Percentiles rank a stretch among this genome's conserved stretches.
Conservation (phyloP, 2,797 vertebrate genomes). For the Macropus fuliginosus region DNA sequence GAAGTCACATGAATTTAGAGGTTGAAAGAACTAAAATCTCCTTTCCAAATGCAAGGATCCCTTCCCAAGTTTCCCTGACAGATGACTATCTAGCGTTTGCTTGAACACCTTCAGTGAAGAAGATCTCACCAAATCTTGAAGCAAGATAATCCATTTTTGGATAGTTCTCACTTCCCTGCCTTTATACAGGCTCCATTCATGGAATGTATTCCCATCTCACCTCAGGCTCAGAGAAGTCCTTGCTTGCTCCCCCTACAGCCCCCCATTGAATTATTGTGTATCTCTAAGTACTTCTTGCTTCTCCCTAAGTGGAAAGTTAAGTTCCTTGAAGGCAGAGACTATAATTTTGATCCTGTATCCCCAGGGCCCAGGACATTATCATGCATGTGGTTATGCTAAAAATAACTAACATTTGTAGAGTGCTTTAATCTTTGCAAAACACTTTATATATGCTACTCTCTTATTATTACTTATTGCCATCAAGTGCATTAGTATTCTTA, state of each 20-base stretch:
- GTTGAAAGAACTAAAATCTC: not conserved
- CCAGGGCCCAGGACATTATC: no score
- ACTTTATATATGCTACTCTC: no score
- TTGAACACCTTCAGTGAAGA: not conserved
- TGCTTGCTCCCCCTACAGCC: no score
- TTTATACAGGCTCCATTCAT: not conserved
- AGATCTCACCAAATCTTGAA: not conserved
- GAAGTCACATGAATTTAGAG: not conserved
- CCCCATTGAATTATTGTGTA: no score
- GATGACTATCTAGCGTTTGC: not conserved
- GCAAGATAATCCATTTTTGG: not conserved
- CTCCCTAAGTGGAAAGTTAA: no score
- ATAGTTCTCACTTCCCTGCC: constrained; percentile 9
- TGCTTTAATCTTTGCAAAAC: no score
- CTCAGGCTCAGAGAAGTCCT: not conserved
- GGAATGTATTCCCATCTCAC: not conserved
- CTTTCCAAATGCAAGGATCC: not conserved
- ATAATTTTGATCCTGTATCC: no score
- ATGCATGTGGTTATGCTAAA: no score
- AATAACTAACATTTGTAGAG: no score
- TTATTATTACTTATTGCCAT: not conserved
- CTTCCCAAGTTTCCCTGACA: not conserved
- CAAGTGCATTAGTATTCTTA: not conserved
- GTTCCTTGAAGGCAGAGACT: no score
- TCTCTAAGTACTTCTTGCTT: no score